phyloP scores from a whole-genome alignment of 2,113 vertebrate genomes.

The Cariama cristata region DNA sequence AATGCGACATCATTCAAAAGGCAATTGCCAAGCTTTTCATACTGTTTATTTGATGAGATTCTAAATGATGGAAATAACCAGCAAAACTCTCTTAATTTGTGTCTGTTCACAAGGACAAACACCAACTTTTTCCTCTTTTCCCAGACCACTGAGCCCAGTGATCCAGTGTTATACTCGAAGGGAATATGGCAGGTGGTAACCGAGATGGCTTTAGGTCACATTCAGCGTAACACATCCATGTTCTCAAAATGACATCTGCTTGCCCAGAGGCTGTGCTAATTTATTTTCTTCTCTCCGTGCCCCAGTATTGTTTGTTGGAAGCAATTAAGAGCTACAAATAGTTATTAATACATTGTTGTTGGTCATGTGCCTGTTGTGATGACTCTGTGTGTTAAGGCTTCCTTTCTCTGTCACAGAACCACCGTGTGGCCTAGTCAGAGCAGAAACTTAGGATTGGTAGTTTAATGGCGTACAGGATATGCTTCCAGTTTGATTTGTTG shows the following conservation, averaged over 20 bases:
- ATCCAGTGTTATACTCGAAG: not conserved
- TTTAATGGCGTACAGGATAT: accelerated
- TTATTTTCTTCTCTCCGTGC: not conserved
- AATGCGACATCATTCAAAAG: not conserved
- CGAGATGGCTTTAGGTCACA: constrained; percentile 4
- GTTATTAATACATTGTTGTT: not conserved
- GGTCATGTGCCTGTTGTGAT: not conserved
- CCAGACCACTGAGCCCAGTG: not conserved
- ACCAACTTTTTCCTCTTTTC: not conserved
- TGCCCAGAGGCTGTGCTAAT: constrained; percentile 5
- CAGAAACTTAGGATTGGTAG: not conserved
- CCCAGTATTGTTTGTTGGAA: not conserved
- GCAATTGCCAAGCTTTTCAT: not conserved
- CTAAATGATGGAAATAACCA: not conserved
- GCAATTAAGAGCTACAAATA: not conserved
- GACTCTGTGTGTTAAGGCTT: not conserved
- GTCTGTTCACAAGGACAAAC: not conserved
- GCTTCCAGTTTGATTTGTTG: not conserved
- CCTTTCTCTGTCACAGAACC: not conserved
- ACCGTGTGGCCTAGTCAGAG: not conserved
- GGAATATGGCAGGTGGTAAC: constrained; percentile 13
- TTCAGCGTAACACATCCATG: not conserved
- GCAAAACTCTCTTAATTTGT: not conserved
- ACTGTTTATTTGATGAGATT: not conserved
- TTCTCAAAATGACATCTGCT: constrained; percentile 7